A percentile compares a stretch with the other conserved stretches of the same genome.
phyloP scores from a whole-genome alignment of 2,888 invertebrate species.

The Diadromus collaris region DNA sequence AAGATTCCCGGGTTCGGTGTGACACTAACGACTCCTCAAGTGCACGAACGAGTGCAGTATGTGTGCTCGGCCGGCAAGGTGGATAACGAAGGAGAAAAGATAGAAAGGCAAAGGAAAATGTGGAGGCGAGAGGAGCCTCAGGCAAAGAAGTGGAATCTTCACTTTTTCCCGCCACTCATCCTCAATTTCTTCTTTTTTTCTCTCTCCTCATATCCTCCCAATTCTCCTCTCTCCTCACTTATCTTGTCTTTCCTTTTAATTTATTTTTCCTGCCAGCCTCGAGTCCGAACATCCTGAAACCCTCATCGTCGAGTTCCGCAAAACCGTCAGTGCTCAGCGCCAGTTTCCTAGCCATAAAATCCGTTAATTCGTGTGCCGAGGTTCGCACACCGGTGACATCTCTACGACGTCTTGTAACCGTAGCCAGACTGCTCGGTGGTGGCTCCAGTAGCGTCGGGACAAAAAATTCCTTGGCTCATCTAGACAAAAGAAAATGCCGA shows the following conservation, averaged over 20 bases:
- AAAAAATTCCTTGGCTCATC: conserved; percentile 35
- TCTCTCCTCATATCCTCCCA: conserved; percentile 21
- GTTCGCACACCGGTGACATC: conserved; percentile 1
- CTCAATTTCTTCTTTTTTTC: conserved; percentile 24
- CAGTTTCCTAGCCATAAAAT: conserved; percentile 49
- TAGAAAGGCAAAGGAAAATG: conserved; percentile 13
- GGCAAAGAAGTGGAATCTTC: conserved; percentile 54
- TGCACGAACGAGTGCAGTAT: conserved; percentile 40
- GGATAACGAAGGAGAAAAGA: conserved; percentile 19
- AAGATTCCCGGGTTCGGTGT: conserved; percentile 49
- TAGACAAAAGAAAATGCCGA: conserved; percentile 1
- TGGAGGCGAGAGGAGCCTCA: conserved; percentile 3
- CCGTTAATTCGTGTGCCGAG: conserved; percentile 42
- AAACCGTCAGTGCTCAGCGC: conserved; percentile 43
- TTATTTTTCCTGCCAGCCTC: conserved; percentile 10
- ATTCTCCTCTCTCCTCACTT: conserved; percentile 34
- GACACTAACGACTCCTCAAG: conserved; percentile 56
- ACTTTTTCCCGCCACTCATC: conserved; percentile 27
- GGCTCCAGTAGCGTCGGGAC: background rate
- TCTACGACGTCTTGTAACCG: conserved; percentile 14
- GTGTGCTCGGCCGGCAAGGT: conserved; percentile 36
- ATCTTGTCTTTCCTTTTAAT: conserved; percentile 30
- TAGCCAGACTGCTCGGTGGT: conserved; percentile 3
- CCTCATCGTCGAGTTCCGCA: conserved; percentile 52
- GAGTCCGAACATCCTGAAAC: conserved; percentile 64